Evolutionary conservation across 2,113 vertebrate genomes (phyloP).

Genomic region (Dolichotis patagonum): DNA sequence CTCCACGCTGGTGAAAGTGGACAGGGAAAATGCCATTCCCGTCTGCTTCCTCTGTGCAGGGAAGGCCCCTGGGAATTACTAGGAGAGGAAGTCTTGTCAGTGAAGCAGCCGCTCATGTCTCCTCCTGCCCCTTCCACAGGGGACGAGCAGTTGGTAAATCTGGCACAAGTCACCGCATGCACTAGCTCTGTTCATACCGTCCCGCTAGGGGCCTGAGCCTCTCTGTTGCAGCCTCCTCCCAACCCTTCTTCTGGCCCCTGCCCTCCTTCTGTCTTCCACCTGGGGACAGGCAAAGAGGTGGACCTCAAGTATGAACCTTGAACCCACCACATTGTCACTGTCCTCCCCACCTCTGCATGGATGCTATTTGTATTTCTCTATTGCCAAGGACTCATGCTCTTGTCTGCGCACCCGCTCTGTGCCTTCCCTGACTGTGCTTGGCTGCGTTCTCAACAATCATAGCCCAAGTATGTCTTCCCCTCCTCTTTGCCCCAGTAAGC

Average conservation of each 20-base stretch:
- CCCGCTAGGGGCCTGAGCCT: background rate
- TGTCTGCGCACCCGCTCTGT: too few species aligned
- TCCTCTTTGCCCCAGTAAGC: background rate
- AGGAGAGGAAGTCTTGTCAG: background rate
- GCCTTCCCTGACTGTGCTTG: background rate
- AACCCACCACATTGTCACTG: background rate
- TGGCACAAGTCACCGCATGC: rapidly evolving
- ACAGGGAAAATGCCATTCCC: background rate
- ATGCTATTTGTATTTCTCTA: background rate
- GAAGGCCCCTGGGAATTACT: background rate
- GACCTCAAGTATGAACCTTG: background rate
- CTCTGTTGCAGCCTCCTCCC: background rate
- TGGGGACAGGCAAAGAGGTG: background rate
- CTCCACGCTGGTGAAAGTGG: background rate
- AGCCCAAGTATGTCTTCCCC: background rate
- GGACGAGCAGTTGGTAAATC: background rate
- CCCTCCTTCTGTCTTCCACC: background rate
- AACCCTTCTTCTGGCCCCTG: rapidly evolving
- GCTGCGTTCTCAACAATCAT: background rate
- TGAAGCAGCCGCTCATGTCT: background rate
- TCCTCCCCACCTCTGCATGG: background rate
- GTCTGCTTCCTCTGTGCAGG: rapidly evolving
- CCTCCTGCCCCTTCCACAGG: rapidly evolving
- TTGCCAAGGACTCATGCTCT: background rate
- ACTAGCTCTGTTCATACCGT: background rate